Evolutionary conservation across 2,113 vertebrate genomes (phyloP), one percentile per base, ranked within the genome.

Genomic region (Heliornis fulica): DNA sequence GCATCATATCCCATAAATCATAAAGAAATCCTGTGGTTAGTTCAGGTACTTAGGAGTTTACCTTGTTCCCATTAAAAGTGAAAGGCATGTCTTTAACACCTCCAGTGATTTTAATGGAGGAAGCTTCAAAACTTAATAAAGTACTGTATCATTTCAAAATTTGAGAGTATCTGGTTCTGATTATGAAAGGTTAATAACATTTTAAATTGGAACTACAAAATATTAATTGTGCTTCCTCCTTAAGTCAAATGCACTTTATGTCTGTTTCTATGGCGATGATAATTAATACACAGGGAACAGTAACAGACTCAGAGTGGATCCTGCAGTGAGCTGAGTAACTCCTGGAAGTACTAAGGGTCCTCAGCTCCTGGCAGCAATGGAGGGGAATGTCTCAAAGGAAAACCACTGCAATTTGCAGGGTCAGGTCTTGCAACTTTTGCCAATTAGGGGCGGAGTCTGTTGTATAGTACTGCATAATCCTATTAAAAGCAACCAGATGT

Each of bases 131-230:
- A 46, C 38, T 57, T 88, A 8, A 50, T 83, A 72, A 90, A 88
- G 50, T 16, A 25, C 21, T 43, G 7, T 57, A 83, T 87, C 0
- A 41, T 75, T 93, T 87, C n/a, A 80, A 78, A 92, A 81, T 75
- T 64, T 75, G 51, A 77, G 38, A 60, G 48, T 77, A 66, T 61
- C 87, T 83, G 68, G 19, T 70, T 93, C 64, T 83, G 51, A 93
- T 95, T 92, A 74, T n/a, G 75, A 90, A 94, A 88, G 68, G 60
- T 84, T 96, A 96, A 90, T 84, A 87, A n/a, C 34, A 75, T 83
- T 95, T 96, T 78, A 94, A 90, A 78, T 94, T 80, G 69, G 40
- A 78, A 72, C 51, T 53, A 56, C 78, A 86, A 89, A 92, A 68
- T 92, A 90, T 74, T 96, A 93, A 83, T 94, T 7, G 28, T 89